Conservation (phyloP, 2,888 invertebrate species). For the Dromius quadrimaculatus region DNA sequence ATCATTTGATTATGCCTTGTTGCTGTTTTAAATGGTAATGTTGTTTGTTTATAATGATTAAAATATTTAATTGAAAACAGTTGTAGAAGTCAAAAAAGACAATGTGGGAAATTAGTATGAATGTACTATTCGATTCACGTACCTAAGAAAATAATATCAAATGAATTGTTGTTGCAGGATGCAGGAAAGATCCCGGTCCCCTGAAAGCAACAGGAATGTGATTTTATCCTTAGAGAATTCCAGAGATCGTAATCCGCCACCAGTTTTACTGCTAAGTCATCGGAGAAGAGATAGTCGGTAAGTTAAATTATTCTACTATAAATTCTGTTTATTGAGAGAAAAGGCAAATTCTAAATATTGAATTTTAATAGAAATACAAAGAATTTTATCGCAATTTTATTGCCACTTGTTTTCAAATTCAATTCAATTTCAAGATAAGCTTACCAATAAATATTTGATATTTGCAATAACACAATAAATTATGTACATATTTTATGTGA, state of each 20-base stretch:
- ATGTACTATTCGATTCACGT: too few species aligned
- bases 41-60: too few species aligned
- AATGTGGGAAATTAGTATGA: too few species aligned
- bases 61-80: too few species aligned
- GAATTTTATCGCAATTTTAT: too few species aligned
- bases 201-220: constrained; percentile 4
- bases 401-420: background rate
- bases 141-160: too few species aligned
- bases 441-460: background rate
- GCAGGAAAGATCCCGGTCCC: constrained; percentile 41
- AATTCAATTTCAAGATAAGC: background rate
- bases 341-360: constrained; percentile 19
- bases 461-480: background rate
- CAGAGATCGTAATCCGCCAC: constrained; percentile 28
- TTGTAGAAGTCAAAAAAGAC: too few species aligned
- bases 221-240: constrained; percentile 22
- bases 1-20: background rate
- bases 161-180: constrained; percentile 30
- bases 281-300: constrained; percentile 52
- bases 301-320: background rate
- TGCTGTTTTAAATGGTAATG: constrained; percentile 17
- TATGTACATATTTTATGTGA: background rate
- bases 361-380: background rate
- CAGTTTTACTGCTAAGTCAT: constrained; percentile 51
- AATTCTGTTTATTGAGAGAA: background rate